phyloP scores from a whole-genome alignment of 1,140 invertebrate species.

The Araneus ventricosus region DNA sequence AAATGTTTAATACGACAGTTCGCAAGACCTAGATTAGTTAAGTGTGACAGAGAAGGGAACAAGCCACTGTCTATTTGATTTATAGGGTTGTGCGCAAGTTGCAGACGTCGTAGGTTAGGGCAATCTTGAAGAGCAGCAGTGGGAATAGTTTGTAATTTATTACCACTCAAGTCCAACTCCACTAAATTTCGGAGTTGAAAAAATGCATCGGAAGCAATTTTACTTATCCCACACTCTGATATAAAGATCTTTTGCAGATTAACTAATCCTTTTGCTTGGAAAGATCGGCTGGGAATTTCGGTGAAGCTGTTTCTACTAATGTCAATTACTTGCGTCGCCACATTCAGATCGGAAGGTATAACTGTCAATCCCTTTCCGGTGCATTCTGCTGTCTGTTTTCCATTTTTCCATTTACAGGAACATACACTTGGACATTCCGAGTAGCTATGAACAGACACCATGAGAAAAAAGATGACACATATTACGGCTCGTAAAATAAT shows the following conservation, averaged over 20 bases:
- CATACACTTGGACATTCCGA: constrained; percentile 81
- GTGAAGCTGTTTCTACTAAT: constrained; percentile 92
- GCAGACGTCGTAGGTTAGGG: constrained; percentile 87
- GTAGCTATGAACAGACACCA: constrained; percentile 21
- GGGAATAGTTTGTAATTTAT: constrained; percentile 85
- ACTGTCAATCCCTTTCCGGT: constrained; percentile 88
- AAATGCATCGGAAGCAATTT: constrained; percentile 86
- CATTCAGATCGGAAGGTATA: constrained; percentile 90
- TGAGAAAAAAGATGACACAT: background rate
- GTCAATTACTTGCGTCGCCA: constrained; percentile 93
- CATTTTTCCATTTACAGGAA: constrained; percentile 94
- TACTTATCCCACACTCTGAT: constrained; percentile 88
- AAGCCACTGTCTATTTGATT: constrained; percentile 85
- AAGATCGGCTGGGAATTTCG: constrained; percentile 89
- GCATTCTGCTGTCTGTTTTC: constrained; percentile 94
- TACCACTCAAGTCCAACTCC: constrained; percentile 89
- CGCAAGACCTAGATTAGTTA: constrained; percentile 83
- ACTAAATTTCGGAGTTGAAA: constrained; percentile 81
- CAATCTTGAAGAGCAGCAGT: constrained; percentile 86
- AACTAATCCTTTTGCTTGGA: constrained; percentile 88
- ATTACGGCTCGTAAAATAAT: constrained; percentile 22
- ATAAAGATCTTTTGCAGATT: constrained; percentile 93
- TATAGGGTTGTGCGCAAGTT: constrained; percentile 87
- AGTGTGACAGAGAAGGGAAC: constrained; percentile 85
- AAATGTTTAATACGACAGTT: constrained; percentile 88